Conservation (phyloP, 2,888 invertebrate genomes). For the Amphipyra berbera region DNA sequence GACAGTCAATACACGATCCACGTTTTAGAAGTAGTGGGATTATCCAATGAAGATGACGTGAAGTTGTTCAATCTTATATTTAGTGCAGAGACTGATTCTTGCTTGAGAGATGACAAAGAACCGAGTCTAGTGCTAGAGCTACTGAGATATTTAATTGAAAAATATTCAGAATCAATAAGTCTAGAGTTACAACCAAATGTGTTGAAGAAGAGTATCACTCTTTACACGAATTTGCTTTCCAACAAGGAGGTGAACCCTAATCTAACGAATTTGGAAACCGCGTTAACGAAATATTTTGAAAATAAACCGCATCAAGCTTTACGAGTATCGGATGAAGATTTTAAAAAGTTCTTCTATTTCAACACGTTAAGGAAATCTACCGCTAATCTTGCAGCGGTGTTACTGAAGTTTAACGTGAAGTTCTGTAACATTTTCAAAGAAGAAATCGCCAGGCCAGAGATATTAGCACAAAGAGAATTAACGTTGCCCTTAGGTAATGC, state of each 20-base stretch:
- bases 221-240: slow-evolving; percentile 84
- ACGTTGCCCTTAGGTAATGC: slow-evolving; percentile 91
- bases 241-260: slow-evolving; percentile 80
- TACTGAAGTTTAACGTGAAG: slow-evolving; percentile 88
- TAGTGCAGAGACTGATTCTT: slow-evolving; percentile 69
- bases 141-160: slow-evolving; percentile 81
- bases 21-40: slow-evolving; percentile 82
- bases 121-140: slow-evolving; percentile 87
- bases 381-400: slow-evolving; percentile 88
- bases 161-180: slow-evolving; percentile 78
- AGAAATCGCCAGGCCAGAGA: slow-evolving; percentile 79
- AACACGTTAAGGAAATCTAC: slow-evolving; percentile 89
- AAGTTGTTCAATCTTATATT: slow-evolving; percentile 83
- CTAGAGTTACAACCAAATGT: slow-evolving; percentile 74
- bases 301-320: slow-evolving; percentile 90
- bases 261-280: slow-evolving; percentile 87
- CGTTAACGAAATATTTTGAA: slow-evolving; percentile 89
- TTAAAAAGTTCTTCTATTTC: slow-evolving; percentile 86
- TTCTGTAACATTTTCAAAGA: slow-evolving; percentile 84
- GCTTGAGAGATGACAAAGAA: slow-evolving; percentile 84
- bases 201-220: slow-evolving; percentile 75
- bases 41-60: slow-evolving; percentile 79
- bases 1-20: slow-evolving; percentile 76
- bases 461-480: slow-evolving; percentile 90
- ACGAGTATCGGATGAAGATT: slow-evolving; percentile 86